Conservation (phyloP, 1,140 invertebrate species). For the Eupristina koningsbergeri region DNA sequence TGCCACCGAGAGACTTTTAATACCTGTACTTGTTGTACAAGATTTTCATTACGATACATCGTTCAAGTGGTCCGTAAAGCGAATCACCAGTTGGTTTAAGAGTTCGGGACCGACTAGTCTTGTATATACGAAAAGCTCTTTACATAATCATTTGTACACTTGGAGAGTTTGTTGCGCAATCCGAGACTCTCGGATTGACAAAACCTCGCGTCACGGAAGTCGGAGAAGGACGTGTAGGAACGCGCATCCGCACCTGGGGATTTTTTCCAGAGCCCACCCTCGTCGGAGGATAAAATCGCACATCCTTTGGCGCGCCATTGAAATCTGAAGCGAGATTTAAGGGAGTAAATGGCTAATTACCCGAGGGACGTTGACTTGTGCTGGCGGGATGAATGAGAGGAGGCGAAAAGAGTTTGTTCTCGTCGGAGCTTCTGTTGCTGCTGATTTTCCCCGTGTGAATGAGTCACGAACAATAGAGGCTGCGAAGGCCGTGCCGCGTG, state of each 20-base stretch:
- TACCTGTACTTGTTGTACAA: too few relatives aligned
- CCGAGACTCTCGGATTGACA: too few relatives aligned
- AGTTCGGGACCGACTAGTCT: too few relatives aligned
- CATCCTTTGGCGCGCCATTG: neutral
- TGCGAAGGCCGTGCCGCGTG: neutral
- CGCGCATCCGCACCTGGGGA: too few relatives aligned
- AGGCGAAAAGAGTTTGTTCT: neutral
- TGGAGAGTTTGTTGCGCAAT: too few relatives aligned
- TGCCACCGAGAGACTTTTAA: too few relatives aligned
- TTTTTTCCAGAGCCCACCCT: too few relatives aligned
- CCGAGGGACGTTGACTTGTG: neutral
- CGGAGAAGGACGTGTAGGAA: too few relatives aligned
- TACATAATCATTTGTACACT: neutral
- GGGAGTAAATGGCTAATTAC: conserved; percentile 28
- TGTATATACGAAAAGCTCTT: neutral
- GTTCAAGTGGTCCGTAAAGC: too few relatives aligned
- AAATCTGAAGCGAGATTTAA: conserved; percentile 22
- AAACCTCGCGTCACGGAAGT: too few relatives aligned
- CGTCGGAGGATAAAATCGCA: conserved; percentile 7
- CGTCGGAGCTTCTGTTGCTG: neutral
- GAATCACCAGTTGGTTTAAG: too few relatives aligned
- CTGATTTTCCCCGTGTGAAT: neutral
- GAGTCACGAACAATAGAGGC: neutral
- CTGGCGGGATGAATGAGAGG: conserved; percentile 18
- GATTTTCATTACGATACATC: too few relatives aligned